Percentiles rank a stretch among this genome's conserved stretches.
phyloP scores from a whole-genome alignment of 2,888 invertebrate species.

The Leucophenga maculata region DNA sequence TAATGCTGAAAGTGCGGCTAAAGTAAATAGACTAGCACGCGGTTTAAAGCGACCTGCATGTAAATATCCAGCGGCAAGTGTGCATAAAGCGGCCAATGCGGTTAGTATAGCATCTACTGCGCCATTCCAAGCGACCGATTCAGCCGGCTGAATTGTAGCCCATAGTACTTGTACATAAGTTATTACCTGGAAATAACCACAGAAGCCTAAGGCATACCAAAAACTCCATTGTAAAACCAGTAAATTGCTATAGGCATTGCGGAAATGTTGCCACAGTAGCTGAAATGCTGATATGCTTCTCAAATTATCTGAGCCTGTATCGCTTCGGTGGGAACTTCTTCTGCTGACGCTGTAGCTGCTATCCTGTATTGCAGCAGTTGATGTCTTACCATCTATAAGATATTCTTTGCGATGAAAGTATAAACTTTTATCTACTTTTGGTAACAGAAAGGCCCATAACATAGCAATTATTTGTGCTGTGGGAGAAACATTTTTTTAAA shows the following conservation, averaged over 20 bases:
- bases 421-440: constrained; percentile 77
- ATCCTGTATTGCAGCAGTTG: neutral
- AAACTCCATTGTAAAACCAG: constrained; percentile 82
- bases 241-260: constrained; percentile 75
- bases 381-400: constrained; percentile 18
- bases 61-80: constrained; percentile 74
- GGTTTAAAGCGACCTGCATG: constrained; percentile 65
- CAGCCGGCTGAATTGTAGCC: constrained; percentile 74
- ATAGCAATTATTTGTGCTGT: constrained; percentile 77
- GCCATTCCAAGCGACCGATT: constrained; percentile 77
- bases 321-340: constrained; percentile 9
- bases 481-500: constrained; percentile 37
- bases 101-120: constrained; percentile 86
- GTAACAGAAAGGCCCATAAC: constrained; percentile 77
- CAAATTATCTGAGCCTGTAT: constrained; percentile 5
- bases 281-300: constrained; percentile 44
- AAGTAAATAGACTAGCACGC: constrained; percentile 71
- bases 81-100: constrained; percentile 78
- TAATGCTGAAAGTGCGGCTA: constrained; percentile 73
- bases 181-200: constrained; percentile 81
- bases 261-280: constrained; percentile 76
- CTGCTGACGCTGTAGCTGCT: constrained; percentile 1
- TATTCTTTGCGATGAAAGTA: constrained; percentile 76
- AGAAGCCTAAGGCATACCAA: constrained; percentile 83
- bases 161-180: constrained; percentile 83